Conservation (phyloP, 2,888 invertebrate species). For the Eumacrocentrus americanus region DNA sequence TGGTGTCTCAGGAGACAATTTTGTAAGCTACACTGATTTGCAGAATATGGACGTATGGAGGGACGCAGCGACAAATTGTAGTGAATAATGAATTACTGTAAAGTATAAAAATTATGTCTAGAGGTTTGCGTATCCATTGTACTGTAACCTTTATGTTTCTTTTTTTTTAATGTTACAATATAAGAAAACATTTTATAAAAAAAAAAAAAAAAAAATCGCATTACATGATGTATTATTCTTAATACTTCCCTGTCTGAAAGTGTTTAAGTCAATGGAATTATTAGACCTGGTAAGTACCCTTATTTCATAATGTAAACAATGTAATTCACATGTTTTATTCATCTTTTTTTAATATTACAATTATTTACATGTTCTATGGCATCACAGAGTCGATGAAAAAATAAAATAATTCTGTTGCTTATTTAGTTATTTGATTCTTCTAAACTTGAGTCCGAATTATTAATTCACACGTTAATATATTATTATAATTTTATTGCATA, state of each 20-base stretch:
- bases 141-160: conserved; percentile 54
- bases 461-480: too few relatives aligned
- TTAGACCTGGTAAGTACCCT: too few relatives aligned
- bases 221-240: too few relatives aligned
- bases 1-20: conserved; percentile 47
- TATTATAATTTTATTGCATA: not conserved
- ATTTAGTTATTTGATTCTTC: too few relatives aligned
- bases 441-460: too few relatives aligned
- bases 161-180: conserved; percentile 53
- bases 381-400: conserved; percentile 36
- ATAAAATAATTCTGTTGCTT: conserved; percentile 33
- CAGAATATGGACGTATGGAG: conserved; percentile 41
- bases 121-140: conserved; percentile 57
- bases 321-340: conserved; percentile 27
- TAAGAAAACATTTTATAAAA: conserved; percentile 60
- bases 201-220: too few relatives aligned
- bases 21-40: conserved; percentile 46
- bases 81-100: conserved; percentile 55
- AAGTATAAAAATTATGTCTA: conserved; percentile 53
- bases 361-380: conserved; percentile 41
- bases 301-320: too few relatives aligned
- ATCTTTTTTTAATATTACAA: conserved; percentile 28
- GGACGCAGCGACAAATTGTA: conserved; percentile 39
- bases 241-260: too few relatives aligned
- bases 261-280: too few relatives aligned